phyloP scores from a whole-genome alignment of 2,113 vertebrate genomes.

The Camelus dromedarius region DNA sequence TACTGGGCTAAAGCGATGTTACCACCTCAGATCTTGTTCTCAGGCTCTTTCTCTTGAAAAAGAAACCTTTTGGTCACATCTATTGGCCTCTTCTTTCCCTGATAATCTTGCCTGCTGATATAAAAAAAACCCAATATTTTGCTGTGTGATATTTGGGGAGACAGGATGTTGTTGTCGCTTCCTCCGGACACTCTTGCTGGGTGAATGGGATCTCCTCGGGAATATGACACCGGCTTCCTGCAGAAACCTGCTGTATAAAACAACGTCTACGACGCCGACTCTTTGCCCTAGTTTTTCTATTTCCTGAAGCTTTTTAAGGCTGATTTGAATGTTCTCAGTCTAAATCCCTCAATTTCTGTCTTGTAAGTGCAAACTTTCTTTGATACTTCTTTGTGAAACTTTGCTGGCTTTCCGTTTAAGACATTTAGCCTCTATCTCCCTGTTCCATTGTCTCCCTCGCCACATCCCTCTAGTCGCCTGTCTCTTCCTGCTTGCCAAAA shows the following conservation, averaged over 20 bases:
- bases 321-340: slow-evolving; percentile 28
- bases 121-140: background rate
- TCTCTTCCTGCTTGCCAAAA: background rate
- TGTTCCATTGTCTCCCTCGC: background rate
- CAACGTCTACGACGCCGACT: background rate
- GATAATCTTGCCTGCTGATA: background rate
- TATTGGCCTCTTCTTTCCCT: background rate
- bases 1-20: background rate
- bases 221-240: background rate
- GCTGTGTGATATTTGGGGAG: background rate
- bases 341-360: slow-evolving; percentile 22
- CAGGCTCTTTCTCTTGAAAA: background rate
- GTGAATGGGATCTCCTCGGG: background rate
- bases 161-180: background rate
- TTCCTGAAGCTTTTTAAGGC: slow-evolving; percentile 37
- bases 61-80: background rate
- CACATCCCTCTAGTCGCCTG: background rate
- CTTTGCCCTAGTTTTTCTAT: background rate
- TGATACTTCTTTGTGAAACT: background rate
- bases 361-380: background rate
- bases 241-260: slow-evolving; percentile 13
- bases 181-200: background rate
- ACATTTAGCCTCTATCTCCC: background rate
- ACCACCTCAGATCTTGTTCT: background rate
- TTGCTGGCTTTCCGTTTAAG: background rate